Base-by-base conservation (phyloP, 2,797 vertebrate species). In the Ibycter americanus region DNA sequence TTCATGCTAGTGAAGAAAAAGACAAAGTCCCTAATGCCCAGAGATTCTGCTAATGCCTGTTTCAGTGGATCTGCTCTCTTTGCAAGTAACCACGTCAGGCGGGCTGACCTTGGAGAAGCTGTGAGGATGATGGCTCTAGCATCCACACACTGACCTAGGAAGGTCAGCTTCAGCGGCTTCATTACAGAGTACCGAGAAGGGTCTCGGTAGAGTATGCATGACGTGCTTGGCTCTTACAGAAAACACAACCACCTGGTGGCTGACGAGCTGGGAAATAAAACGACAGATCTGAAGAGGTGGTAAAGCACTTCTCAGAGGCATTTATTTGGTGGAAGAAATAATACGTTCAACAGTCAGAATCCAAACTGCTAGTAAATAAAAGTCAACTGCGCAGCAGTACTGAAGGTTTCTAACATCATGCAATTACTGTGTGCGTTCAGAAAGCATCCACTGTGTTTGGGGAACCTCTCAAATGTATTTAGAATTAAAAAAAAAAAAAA, bases 1-100 rank as follows among this genome's bases (percentile, higher is more conserved):
- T 94, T 47, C 51, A 84, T 10, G 18, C 27, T 91, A 73, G 10
- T 67, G 49, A 92, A 87, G 14, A 29, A 80, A 74, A 91, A 76
- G 23, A 82, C 59, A 58, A 70, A 72, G 56, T 47, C 38, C 34
- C 11, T 78, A 63, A 4, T 77, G 42, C 47, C 38, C 46, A 44
- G 26, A 87, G 29, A 63, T 71, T 58, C 32, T 84, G 38, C 49
- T 77, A 61, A 56, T n/a, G 19, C 32, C 25, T 32, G 6, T 49
- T 17, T 54, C 34, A 85, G 15, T 19, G 17, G n/a, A 79, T 11
- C 21, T 40, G 29, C 26, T 47, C 52, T 62, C 52, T 91, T 22
- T 34, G 5, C 20, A 46, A 76, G 36, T 25, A 79, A 52, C 15
- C 12, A 6, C 9, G 26, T 61, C 61, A 74, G 47, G 6, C 5